Conservation (phyloP, 2,113 vertebrate species). For the Psephotus haematonotus region DNA sequence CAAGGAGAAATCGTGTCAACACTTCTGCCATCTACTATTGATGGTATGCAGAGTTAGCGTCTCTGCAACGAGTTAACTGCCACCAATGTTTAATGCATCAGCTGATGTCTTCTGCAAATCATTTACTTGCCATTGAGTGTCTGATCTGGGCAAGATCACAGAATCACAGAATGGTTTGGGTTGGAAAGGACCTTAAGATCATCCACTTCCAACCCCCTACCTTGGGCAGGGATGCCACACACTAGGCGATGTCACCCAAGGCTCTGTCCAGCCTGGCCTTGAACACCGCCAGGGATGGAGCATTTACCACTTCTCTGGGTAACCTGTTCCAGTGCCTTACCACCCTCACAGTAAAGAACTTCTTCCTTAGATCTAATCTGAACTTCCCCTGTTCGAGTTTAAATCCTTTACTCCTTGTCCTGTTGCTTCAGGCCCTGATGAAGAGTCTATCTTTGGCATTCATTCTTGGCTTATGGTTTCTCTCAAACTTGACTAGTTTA, state of each 20-base stretch:
- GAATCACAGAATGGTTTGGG: not conserved
- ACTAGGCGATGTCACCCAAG: not conserved
- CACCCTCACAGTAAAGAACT: not conserved
- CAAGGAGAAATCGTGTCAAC: constrained; percentile 97
- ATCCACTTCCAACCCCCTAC: not conserved
- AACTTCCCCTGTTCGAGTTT: not conserved
- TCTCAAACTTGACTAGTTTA: accelerated
- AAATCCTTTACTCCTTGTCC: not conserved
- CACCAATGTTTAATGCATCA: not conserved
- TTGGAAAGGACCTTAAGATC: not conserved
- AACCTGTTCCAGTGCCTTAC: not conserved
- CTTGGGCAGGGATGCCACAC: not conserved
- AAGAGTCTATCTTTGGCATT: not conserved
- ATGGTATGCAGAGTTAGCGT: constrained; percentile 74
- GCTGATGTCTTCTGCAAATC: accelerated
- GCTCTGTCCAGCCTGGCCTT: not conserved
- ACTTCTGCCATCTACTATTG: constrained; percentile 94
- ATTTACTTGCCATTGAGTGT: not conserved
- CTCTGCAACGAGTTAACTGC: not conserved
- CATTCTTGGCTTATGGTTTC: not conserved
- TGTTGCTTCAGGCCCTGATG: not conserved
- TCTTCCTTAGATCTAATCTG: not conserved
- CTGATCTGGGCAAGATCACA: too few species aligned
- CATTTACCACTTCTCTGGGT: not conserved
- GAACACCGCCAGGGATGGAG: not conserved